Conservation (phyloP, 2,797 vertebrate genomes). For the Cyclura pinguis region DNA sequence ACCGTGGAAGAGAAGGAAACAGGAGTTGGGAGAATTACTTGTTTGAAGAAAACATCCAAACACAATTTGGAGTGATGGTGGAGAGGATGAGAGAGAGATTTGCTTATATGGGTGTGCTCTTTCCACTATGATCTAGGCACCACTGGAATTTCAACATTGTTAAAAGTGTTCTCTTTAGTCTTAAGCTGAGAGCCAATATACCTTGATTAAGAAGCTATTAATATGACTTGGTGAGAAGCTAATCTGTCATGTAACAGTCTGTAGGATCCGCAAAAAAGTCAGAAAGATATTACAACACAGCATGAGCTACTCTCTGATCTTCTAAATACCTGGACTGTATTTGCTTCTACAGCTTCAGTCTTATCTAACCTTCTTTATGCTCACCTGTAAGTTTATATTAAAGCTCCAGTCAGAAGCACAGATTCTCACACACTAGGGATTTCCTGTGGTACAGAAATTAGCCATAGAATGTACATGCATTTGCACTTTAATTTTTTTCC, state of each 20-base stretch:
- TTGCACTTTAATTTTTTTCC: slow-evolving; percentile 63
- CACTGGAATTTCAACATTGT: slow-evolving; percentile 56
- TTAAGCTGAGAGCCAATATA: slow-evolving; percentile 70
- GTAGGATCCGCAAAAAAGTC: slow-evolving; percentile 60
- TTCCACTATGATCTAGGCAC: slow-evolving; percentile 45
- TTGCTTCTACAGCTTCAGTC: slow-evolving; percentile 70
- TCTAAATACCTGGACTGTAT: slow-evolving; percentile 73
- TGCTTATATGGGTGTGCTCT: slow-evolving; percentile 12
- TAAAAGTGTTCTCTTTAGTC: slow-evolving; percentile 64
- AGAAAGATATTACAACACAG: slow-evolving; percentile 66
- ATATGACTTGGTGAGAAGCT: slow-evolving; percentile 70
- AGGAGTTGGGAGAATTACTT: slow-evolving; percentile 34
- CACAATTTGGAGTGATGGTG: slow-evolving; percentile 16
- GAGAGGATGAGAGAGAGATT: slow-evolving; percentile 3
- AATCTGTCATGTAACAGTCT: slow-evolving; percentile 72
- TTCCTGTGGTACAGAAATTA: slow-evolving; percentile 68
- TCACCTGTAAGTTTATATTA: slow-evolving; percentile 73
- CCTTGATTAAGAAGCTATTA: slow-evolving; percentile 67
- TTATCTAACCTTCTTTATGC: slow-evolving; percentile 72
- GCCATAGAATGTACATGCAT: slow-evolving; percentile 49
- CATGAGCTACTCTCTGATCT: slow-evolving; percentile 74
- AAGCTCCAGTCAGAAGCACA: slow-evolving; percentile 58
- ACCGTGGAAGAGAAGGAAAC: slow-evolving; percentile 29
- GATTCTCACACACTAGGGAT: slow-evolving; percentile 65
- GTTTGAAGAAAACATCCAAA: slow-evolving; percentile 60